Conservation (phyloP, 2,888 invertebrate species). For the Tipula confusa region DNA sequence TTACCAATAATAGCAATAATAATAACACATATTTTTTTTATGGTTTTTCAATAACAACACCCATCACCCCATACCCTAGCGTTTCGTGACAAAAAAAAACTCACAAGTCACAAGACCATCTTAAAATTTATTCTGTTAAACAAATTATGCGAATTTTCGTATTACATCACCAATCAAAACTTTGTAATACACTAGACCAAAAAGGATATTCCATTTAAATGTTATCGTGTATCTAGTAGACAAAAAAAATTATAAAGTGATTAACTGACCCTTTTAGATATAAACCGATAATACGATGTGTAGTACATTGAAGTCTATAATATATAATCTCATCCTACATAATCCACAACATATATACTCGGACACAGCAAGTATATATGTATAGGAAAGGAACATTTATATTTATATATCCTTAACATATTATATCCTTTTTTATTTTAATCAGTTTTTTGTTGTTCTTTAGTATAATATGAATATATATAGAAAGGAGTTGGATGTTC, state of each 20-base stretch:
- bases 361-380: too few relatives aligned
- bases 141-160: background rate
- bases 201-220: background rate
- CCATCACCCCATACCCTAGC: background rate
- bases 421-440: background rate
- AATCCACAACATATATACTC: background rate
- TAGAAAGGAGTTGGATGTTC: too few relatives aligned
- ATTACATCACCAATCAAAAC: background rate
- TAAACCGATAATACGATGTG: background rate
- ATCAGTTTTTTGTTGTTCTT: background rate
- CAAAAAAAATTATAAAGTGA: background rate
- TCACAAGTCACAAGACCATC: background rate
- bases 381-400: background rate
- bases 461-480: background rate
- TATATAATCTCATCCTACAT: background rate
- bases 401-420: background rate
- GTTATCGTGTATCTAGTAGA: background rate
- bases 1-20: background rate
- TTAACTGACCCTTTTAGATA: constrained; percentile 20
- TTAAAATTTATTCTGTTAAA: background rate
- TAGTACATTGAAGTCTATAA: constrained; percentile 16
- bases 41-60: background rate
- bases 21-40: background rate
- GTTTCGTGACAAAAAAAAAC: background rate
- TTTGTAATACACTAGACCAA: background rate